phyloP scores from a whole-genome alignment of 2,797 vertebrate species.

The Clarias pachynema region DNA sequence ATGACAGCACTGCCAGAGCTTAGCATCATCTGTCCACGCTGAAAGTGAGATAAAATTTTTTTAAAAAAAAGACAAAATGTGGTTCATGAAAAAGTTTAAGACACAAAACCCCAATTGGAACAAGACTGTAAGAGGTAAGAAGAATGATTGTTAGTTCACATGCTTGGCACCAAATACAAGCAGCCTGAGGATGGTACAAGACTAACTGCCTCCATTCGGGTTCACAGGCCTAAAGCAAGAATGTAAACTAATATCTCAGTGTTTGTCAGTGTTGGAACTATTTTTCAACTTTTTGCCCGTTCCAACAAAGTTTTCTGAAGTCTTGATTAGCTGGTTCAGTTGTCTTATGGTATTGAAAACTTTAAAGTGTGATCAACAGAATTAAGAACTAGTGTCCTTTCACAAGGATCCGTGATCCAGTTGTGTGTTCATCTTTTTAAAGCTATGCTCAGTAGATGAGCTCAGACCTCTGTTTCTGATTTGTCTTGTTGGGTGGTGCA shows the following conservation, averaged over 20 bases:
- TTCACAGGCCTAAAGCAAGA: not conserved
- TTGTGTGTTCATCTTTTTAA: conserved; percentile 6
- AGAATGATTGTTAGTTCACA: conserved; percentile 26
- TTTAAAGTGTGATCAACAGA: not conserved
- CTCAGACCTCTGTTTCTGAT: conserved; percentile 29
- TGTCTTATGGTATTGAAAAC: not conserved
- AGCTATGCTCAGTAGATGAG: conserved; percentile 4
- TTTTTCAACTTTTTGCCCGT: not conserved
- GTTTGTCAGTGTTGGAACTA: not conserved
- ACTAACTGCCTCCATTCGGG: conserved; percentile 31
- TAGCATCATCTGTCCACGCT: conserved; percentile 7
- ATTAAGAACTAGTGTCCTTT: not conserved
- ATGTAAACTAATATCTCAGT: too few relatives aligned
- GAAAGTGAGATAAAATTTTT: not conserved
- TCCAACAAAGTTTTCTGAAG: not conserved
- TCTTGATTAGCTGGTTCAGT: not conserved
- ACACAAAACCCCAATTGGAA: not conserved
- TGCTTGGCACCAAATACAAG: conserved; percentile 5
- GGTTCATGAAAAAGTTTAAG: not conserved
- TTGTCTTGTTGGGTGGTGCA: conserved; percentile 31
- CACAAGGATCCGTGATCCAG: not conserved
- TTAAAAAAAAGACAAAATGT: not conserved
- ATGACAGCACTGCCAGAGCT: not conserved
- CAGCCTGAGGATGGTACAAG: not conserved
- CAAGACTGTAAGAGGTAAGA: not conserved